Conservation (phyloP, 2,797 vertebrate species). For the Acanthiza pusilla region DNA sequence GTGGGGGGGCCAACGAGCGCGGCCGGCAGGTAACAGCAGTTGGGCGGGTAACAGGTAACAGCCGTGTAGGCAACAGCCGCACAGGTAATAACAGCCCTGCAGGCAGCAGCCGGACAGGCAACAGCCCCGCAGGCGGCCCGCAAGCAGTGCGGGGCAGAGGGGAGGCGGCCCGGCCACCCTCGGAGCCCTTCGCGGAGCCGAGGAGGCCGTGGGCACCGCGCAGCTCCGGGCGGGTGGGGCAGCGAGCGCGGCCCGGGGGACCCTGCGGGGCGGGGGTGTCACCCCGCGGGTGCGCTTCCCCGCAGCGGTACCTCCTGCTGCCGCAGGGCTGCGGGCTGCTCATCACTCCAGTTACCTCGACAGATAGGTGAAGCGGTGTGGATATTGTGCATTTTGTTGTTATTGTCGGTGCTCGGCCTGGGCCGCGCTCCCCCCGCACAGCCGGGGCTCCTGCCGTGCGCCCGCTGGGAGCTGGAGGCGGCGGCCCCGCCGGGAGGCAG, state of each 20-base stretch:
- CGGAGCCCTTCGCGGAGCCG: not conserved
- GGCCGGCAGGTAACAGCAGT: not conserved
- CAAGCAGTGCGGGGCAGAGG: not conserved
- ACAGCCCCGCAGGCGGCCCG: not conserved
- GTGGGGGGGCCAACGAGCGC: not conserved
- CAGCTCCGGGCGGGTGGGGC: not conserved
- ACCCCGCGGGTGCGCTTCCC: not conserved
- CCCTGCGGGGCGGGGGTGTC: not conserved
- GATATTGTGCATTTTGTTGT: not conserved
- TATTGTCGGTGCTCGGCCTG: not conserved
- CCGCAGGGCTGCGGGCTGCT: not conserved
- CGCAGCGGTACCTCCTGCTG: not conserved
- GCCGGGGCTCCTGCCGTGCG: not conserved
- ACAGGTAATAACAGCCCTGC: not conserved
- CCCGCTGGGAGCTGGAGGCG: not conserved
- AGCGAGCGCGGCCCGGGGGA: not conserved
- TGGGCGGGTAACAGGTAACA: not conserved
- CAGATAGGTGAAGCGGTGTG: not conserved
- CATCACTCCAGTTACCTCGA: rapidly evolving
- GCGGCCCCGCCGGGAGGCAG: not conserved
- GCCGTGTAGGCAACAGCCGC: not conserved
- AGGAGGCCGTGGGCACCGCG: not conserved
- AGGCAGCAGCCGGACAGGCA: not conserved
- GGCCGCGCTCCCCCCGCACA: not conserved
- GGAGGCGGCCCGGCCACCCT: not conserved